Evolutionary conservation across 2,113 vertebrate genomes (phyloP).

Genomic region (Periophthalmus modestus): DNA sequence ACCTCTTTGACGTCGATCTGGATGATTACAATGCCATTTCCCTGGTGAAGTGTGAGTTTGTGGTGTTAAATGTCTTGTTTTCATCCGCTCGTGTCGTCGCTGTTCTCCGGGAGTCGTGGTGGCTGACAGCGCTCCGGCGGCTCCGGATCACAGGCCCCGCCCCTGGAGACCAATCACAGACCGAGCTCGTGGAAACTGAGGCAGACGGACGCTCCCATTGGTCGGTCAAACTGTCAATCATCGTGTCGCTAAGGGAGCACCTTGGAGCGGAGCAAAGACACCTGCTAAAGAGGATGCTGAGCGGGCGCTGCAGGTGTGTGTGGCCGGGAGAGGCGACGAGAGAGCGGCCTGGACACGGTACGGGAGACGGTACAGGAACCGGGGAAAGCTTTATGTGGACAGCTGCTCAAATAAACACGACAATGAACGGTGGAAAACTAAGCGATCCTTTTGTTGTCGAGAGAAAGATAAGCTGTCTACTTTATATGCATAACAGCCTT

Average conservation of each 20-base stretch:
- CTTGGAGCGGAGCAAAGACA: slow-evolving; percentile 59
- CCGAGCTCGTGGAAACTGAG: slow-evolving; percentile 28
- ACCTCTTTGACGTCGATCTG: slow-evolving; percentile 60
- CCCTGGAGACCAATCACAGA: slow-evolving; percentile 74
- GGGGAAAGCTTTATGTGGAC: neutral
- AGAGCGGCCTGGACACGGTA: neutral
- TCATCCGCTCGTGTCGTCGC: slow-evolving; percentile 63
- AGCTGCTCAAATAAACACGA: neutral
- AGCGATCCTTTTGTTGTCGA: neutral
- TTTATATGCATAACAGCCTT: neutral
- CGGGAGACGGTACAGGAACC: neutral
- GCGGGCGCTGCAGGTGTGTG: slow-evolving; percentile 43
- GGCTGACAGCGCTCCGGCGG: slow-evolving; percentile 62
- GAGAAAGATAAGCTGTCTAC: neutral
- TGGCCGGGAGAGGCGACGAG: slow-evolving; percentile 9
- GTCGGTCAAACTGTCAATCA: slow-evolving; percentile 37
- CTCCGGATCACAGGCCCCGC: slow-evolving; percentile 62
- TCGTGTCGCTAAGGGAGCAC: slow-evolving; percentile 56
- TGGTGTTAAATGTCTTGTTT: slow-evolving; percentile 45
- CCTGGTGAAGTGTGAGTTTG: slow-evolving; percentile 43
- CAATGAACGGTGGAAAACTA: neutral
- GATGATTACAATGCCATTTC: slow-evolving; percentile 46
- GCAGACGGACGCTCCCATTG: slow-evolving; percentile 46
- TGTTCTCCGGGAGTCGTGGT: slow-evolving; percentile 65
- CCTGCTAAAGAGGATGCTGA: slow-evolving; percentile 68